A percentile compares a stretch with the other conserved stretches of the same genome.
Evolutionary conservation across 2,888 invertebrate species (phyloP).

Genomic region (Sericinus montela): DNA sequence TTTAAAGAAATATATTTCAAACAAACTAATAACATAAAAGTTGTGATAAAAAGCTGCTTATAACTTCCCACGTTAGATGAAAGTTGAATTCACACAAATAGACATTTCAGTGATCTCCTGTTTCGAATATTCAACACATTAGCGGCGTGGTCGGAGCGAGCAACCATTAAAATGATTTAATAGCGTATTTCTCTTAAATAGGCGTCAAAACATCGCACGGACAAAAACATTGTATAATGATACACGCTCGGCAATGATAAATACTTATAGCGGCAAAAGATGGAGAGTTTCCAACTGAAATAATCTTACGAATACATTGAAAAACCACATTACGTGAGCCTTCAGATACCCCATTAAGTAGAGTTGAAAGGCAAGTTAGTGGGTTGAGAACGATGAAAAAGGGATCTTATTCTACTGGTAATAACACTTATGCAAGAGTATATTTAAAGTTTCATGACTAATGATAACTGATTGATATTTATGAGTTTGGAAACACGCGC

Average conservation of each 20-base stretch:
- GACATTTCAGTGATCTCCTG: conserved; percentile 15
- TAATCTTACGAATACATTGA: conserved; percentile 6
- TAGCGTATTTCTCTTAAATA: conserved; percentile 26
- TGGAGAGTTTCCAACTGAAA: conserved; percentile 38
- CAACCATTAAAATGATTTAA: conserved; percentile 31
- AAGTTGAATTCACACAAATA: conserved; percentile 1
- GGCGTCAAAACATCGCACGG: conserved; percentile 23
- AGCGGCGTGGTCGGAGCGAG: conserved; percentile 15
- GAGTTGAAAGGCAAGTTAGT: neutral
- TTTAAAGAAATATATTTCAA: too few species aligned
- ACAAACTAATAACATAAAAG: too few species aligned
- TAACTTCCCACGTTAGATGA: neutral
- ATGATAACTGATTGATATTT: conserved; percentile 63
- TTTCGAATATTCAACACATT: conserved; percentile 24
- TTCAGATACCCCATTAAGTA: neutral
- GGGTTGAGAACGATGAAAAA: conserved; percentile 12
- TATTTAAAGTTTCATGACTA: conserved; percentile 35
- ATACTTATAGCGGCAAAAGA: conserved; percentile 28
- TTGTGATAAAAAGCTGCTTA: neutral
- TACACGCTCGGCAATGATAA: conserved; percentile 24
- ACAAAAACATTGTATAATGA: conserved; percentile 31
- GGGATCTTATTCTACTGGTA: conserved; percentile 31
- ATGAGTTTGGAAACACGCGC: conserved; percentile 52
- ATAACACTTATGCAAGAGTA: conserved; percentile 33
- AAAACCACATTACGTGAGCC: neutral